Percentiles rank a stretch among this genome's conserved stretches.
These are phyloP conservation scores for Scaptomyza parva DNA, from an alignment of 2,888 invertebrate species.

Conservation along the genomic window DNA sequence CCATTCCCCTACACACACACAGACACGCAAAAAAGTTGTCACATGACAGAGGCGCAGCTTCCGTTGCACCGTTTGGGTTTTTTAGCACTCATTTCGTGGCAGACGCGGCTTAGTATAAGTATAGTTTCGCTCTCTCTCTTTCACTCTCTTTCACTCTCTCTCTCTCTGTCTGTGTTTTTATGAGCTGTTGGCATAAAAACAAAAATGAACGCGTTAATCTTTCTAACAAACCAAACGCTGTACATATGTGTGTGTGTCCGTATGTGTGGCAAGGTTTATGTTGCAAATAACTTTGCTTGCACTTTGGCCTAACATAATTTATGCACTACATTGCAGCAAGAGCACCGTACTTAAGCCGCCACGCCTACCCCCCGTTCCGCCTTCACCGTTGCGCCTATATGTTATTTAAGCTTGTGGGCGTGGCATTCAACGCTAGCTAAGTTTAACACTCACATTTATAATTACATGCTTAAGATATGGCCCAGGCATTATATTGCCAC, in stretches of 20 bases:
- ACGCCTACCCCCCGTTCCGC: too few species aligned
- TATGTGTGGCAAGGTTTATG: constrained; percentile 63
- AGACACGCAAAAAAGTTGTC: constrained; percentile 46
- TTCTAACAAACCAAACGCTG: constrained; percentile 72
- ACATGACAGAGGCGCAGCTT: constrained; percentile 69
- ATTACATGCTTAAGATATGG: constrained; percentile 66
- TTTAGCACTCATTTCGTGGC: constrained; percentile 55
- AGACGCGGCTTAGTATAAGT: constrained; percentile 78
- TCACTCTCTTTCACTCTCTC: constrained; percentile 30
- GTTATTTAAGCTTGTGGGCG: constrained; percentile 54
- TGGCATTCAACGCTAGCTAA: constrained; percentile 41
- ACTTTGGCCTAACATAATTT: constrained; percentile 80
- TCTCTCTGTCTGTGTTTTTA: constrained; percentile 45
- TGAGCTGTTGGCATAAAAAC: constrained; percentile 66
- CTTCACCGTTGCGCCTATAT: constrained; percentile 7
- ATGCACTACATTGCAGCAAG: constrained; percentile 65
- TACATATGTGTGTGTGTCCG: constrained; percentile 13
- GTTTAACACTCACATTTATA: constrained; percentile 60
- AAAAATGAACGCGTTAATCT: constrained; percentile 77
- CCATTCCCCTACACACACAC: background rate
- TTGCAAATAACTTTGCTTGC: constrained; percentile 77
- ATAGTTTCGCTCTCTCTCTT: constrained; percentile 28
- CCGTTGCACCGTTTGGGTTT: constrained; percentile 79
- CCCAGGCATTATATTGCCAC: constrained; percentile 34
- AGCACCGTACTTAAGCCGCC: constrained; percentile 30